phyloP scores from a whole-genome alignment of 2,888 invertebrate genomes.

The Mythimna pallens region DNA sequence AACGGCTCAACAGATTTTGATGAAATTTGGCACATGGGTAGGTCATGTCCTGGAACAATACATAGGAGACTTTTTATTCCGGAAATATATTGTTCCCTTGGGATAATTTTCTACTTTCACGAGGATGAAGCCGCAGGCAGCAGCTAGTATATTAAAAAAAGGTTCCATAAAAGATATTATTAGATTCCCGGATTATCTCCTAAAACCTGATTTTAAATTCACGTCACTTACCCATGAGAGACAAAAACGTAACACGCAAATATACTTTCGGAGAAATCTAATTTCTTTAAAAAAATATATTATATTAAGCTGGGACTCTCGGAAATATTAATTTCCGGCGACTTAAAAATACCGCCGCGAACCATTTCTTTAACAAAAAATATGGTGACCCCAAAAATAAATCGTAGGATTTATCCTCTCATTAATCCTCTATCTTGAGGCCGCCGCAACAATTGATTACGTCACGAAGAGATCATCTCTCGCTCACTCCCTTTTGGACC shows the following conservation, averaged over 20 bases:
- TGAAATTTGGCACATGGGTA: no score
- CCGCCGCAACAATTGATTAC: conserved; percentile 60
- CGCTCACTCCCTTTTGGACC: conserved; percentile 35
- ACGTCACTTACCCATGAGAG: conserved; percentile 39
- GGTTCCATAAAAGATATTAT: conserved; percentile 2
- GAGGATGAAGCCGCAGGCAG: no score
- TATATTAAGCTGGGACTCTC: conserved; percentile 61
- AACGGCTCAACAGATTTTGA: no score
- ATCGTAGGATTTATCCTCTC: conserved; percentile 66
- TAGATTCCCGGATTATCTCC: not conserved
- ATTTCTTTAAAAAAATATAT: conserved; percentile 58
- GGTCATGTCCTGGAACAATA: no score
- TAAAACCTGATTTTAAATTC: conserved; percentile 50
- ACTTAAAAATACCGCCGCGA: conserved; percentile 66
- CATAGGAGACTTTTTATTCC: no score
- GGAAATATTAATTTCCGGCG: conserved; percentile 76
- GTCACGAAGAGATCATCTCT: conserved; percentile 61
- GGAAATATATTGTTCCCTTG: no score
- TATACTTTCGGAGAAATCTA: conserved; percentile 49
- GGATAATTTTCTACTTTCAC: no score
- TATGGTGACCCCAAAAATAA: conserved; percentile 64
- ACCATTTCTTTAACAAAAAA: conserved; percentile 70
- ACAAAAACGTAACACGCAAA: conserved; percentile 51
- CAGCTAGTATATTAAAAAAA: not conserved
- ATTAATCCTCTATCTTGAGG: conserved; percentile 67